These are phyloP conservation scores for Hypsibius dujardini DNA, from an alignment of 1,140 invertebrate genomes.

Conservation along the genomic window DNA sequence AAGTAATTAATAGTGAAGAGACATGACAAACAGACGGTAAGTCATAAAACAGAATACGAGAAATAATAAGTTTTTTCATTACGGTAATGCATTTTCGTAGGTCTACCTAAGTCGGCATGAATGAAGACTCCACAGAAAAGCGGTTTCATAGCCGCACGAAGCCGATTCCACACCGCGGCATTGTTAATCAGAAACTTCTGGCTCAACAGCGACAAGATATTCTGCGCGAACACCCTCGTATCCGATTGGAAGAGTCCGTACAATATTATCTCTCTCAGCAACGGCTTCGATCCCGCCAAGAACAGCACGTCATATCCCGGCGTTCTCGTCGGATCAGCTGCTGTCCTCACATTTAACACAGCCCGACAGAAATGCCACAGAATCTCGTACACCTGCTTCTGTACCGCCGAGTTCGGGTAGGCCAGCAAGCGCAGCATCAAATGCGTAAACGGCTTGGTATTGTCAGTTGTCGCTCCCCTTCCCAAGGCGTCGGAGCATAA, in stretches of 20 bases:
- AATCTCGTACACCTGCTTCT: constrained; percentile 4
- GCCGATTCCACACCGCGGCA: constrained; percentile 3
- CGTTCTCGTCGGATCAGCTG: neutral
- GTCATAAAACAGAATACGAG: neutral
- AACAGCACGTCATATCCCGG: neutral
- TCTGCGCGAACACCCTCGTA: constrained; percentile 1
- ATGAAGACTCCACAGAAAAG: constrained; percentile 10
- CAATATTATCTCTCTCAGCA: neutral
- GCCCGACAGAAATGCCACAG: neutral
- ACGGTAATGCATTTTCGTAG: too few species aligned
- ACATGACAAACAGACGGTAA: neutral
- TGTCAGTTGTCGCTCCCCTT: neutral
- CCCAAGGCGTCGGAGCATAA: constrained; percentile 5
- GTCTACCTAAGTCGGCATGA: constrained; percentile 7
- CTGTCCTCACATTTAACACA: neutral
- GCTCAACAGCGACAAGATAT: constrained; percentile 4
- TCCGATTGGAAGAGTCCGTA: constrained; percentile 11
- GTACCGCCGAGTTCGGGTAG: constrained; percentile 1
- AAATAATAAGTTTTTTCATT: too few species aligned
- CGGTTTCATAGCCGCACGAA: neutral
- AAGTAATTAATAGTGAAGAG: neutral
- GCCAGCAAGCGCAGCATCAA: constrained; percentile 2
- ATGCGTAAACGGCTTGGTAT: neutral
- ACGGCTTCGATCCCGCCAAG: neutral
- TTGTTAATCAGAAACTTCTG: constrained; percentile 15